Evolutionary conservation across 2,113 vertebrate genomes (phyloP).

Genomic region (Sylvicapra grimmia): DNA sequence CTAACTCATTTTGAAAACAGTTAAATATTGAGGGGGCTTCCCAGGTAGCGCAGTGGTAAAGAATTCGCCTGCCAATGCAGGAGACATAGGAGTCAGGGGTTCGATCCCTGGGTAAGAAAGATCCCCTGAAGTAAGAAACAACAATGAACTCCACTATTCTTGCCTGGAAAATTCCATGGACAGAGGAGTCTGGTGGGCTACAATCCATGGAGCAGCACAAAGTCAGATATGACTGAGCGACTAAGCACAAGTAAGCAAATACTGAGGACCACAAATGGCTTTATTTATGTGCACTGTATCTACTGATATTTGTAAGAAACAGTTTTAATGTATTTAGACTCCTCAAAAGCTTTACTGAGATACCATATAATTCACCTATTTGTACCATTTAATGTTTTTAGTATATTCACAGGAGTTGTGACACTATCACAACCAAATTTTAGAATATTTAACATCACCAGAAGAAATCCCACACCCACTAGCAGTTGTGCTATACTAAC

Average conservation of each 20-base stretch:
- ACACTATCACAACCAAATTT: background rate
- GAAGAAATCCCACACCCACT: background rate
- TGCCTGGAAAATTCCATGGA: background rate
- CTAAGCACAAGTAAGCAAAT: background rate
- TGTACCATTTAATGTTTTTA: background rate
- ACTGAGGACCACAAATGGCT: background rate
- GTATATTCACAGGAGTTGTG: background rate
- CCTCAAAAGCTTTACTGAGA: background rate
- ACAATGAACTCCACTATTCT: background rate
- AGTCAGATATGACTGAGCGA: background rate
- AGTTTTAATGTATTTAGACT: background rate
- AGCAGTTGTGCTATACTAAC: background rate
- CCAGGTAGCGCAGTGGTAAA: background rate
- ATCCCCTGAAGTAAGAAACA: background rate
- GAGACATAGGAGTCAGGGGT: background rate
- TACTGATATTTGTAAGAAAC: background rate
- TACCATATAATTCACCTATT: background rate
- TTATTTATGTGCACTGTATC: background rate
- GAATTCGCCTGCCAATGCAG: background rate
- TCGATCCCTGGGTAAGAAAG: background rate
- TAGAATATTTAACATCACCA: background rate
- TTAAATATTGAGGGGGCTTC: background rate
- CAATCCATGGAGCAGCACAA: background rate
- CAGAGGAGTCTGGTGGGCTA: background rate
- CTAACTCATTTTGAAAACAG: background rate